Evolutionary conservation across 2,888 invertebrate genomes (phyloP), one percentile per base, ranked within the genome.

Genomic region (Ectropis crepuscularia): DNA sequence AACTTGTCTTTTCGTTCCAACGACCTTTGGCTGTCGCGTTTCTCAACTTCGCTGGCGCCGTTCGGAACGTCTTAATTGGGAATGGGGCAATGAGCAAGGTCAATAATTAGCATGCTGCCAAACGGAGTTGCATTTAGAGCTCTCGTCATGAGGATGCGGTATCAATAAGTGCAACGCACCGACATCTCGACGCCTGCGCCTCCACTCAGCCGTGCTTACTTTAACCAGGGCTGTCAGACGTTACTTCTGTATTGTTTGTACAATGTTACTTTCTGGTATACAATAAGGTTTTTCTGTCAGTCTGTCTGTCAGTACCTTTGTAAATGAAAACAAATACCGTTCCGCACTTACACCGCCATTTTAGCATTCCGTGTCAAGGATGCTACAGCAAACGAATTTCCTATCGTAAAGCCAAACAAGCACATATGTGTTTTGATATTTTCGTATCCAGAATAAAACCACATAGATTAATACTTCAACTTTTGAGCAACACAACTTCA

Each of bases 121-220:
- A 45, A 36, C 11, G 41, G 16, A 46, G 50, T 47, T 59, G 59
- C 51, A 57, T 60, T 64, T 54, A 61, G 47, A 61, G 61, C 53
- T 57, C 50, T 53, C 60, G 50, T 65, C 60, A 57, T 61, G 48
- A 62, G 62, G 67, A 67, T 63, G 63, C 58, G 64, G 51, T 63
- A 68, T 70, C 72, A 70, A 60, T 69, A 68, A 68, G 66, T 61
- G 67, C 58, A 59, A 49, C 48, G 49, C 60, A 58, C 70, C 70
- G 72, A 69, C 66, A 68, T 72, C 68, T 67, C 53, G 70, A 70
- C 72, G 70, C 73, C 71, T 67, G 67, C 65, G 63, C 72, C 63
- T 70, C 66, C 62, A 70, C 65, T 67, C 61, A 57, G 61, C 66
- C 64, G 54, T 62, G 57, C 51, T 60, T 57, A 60, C 51, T 60